Evolutionary conservation across 2,113 vertebrate genomes (phyloP), one percentile per base, ranked within the genome.

Genomic region (Cynocephalus volans): DNA sequence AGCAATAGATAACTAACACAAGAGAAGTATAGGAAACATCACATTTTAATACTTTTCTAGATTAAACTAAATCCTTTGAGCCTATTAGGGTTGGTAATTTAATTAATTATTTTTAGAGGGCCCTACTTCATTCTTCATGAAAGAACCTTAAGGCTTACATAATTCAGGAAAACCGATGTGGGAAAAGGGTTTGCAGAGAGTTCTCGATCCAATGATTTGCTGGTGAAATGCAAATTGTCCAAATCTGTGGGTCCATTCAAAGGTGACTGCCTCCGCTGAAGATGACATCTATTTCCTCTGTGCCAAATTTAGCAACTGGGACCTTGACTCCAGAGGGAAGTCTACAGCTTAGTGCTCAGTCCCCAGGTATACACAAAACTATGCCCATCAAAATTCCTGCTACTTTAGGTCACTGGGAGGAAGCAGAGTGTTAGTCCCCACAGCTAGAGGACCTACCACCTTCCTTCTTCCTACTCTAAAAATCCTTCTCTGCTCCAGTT

Each of bases 1-100:
- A 10, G 15, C 19, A 69, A 58, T 24, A 90, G 41, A 54, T 52
- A 90, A 79, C 56, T 18, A 69, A 76, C 50, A 86, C 76, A 50
- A 86, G 31, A 31, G 48, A 70, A 6, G 19, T 65, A 0, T 58
- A 88, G 48, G 54, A 64, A 65, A 69, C 65, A 10, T 3, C 31
- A 83, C 8, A 67, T 87, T 83, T 89, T 36, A 86, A 92, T 95
- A 65, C 75, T 93, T 96, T 94, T 77, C 50, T 75, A 31, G 58
- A 64, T 85, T 92, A 79, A 77, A 76, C 56, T 56, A 92, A 95
- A 89, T 72, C 56, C 70, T 75, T 65, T 36, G 13, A 70, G 11
- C 28, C 82, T 65, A n/a, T 31, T 56, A 83, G 31, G 6, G 21
- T 56, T 87, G 87, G 13, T 64, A 62, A 80, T 84, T 79, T 33